phyloP scores from a whole-genome alignment of 2,888 invertebrate species.

The Coremacera marginata region DNA sequence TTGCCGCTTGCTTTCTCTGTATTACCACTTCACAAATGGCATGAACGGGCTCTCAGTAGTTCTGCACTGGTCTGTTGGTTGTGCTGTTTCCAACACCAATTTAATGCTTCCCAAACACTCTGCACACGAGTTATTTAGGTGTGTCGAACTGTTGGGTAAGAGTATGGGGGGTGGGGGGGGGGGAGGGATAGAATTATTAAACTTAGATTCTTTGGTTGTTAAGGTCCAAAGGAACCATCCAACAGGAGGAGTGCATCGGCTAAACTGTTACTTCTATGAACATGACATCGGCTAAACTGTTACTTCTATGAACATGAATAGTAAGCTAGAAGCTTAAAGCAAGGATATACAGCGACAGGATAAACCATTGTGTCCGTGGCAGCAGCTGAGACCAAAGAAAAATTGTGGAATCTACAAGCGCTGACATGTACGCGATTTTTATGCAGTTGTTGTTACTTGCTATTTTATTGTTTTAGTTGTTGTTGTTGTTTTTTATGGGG shows the following conservation, averaged over 20 bases:
- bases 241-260: not conserved
- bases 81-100: not conserved
- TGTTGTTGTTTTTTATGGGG: conserved; percentile 26
- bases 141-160: not conserved
- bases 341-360: not conserved
- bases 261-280: conserved; percentile 25
- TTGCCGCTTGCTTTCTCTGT: too few species aligned
- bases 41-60: too few species aligned
- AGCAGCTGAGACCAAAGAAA: not conserved
- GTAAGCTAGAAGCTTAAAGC: conserved; percentile 1
- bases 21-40: too few species aligned
- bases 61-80: too few species aligned
- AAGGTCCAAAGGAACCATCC: too few species aligned
- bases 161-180: not conserved
- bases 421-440: conserved; percentile 9
- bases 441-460: not conserved
- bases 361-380: not conserved
- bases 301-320: conserved; percentile 17
- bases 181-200: too few species aligned
- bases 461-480: not conserved
- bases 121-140: conserved; percentile 16
- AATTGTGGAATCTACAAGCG: not conserved
- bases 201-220: too few species aligned
- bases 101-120: not conserved
- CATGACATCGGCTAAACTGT: conserved; percentile 25